These are phyloP conservation scores for Parauchenoglanis punctatus DNA, from an alignment of 2,797 vertebrate genomes.

Conservation along the genomic window DNA sequence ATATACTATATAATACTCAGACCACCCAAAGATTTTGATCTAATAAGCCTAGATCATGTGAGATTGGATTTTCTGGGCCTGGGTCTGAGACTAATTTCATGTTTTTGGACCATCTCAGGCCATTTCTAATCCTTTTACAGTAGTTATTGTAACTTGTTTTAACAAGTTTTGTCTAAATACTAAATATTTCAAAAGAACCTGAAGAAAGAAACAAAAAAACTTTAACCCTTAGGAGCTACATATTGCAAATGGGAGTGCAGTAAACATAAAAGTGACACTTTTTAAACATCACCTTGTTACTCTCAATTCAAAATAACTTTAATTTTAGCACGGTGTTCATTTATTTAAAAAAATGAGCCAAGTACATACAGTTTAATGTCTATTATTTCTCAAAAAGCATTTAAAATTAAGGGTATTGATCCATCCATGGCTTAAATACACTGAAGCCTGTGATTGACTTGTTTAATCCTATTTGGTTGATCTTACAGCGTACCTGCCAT, in stretches of 20 bases:
- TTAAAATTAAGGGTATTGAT: neutral
- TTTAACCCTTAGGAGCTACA: neutral
- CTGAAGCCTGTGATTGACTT: conserved; percentile 14
- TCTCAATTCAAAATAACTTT: neutral
- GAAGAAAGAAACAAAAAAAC: neutral
- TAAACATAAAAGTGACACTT: neutral
- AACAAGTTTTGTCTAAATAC: neutral
- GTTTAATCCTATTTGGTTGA: conserved; percentile 23
- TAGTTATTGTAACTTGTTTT: neutral
- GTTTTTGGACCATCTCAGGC: neutral
- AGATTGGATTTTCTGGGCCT: neutral
- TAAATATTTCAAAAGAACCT: neutral
- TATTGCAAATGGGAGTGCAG: neutral
- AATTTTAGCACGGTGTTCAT: neutral
- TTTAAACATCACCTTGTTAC: neutral
- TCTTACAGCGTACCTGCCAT: conserved; percentile 18
- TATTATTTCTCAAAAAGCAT: neutral
- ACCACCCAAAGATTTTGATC: neutral
- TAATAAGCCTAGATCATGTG: neutral
- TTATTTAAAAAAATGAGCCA: neutral
- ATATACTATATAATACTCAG: neutral
- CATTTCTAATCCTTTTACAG: neutral
- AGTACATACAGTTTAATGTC: no score
- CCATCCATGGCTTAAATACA: conserved; percentile 4
- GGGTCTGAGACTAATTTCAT: neutral